Conservation (phyloP, 2,888 invertebrate species). For the Spicauda simplicius region DNA sequence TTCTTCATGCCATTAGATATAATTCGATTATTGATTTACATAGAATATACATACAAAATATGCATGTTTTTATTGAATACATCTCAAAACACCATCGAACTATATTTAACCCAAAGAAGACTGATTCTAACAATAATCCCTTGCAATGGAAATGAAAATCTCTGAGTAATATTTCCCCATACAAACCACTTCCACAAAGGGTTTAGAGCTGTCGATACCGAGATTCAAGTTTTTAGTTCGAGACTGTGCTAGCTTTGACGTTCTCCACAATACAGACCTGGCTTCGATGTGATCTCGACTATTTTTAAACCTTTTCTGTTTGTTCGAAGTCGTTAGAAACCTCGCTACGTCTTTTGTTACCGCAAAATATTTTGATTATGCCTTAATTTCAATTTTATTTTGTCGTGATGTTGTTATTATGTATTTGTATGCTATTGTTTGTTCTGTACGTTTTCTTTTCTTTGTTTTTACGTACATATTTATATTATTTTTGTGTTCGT, state of each 20-base stretch:
- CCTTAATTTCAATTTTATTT: no score
- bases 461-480: no score
- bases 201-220: background rate
- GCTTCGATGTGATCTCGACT: conserved; percentile 4
- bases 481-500: no score
- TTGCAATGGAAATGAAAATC: background rate
- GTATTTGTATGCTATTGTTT: no score
- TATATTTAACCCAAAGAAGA: background rate
- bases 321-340: background rate
- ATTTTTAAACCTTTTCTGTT: background rate
- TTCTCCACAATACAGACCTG: background rate
- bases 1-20: no score
- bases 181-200: background rate
- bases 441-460: no score
- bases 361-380: background rate
- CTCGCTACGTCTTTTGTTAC: background rate
- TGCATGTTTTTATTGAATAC: no score
- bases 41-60: no score
- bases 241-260: background rate
- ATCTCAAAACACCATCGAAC: no score
- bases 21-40: no score
- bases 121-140: background rate
- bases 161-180: background rate
- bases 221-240: conserved; percentile 1
- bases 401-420: no score